A percentile compares a stretch with the other conserved stretches of the same genome.
Conservation (phyloP, 2,113 vertebrate genomes). For the Marcusenius ussheri region DNA sequence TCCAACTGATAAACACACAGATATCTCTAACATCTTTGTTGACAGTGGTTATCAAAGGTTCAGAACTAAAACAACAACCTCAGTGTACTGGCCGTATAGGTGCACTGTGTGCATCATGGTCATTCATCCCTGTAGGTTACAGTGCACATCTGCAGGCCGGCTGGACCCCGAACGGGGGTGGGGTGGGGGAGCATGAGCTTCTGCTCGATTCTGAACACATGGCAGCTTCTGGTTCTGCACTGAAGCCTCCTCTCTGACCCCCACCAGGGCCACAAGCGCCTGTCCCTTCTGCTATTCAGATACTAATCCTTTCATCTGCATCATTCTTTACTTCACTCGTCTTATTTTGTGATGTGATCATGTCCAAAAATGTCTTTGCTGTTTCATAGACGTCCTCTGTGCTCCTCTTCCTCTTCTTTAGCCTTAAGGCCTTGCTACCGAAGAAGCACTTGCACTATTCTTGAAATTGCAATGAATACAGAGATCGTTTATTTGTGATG, state of each 20-base stretch:
- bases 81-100: background rate
- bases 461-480: too few species aligned
- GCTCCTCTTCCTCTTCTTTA: too few species aligned
- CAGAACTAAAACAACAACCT: background rate
- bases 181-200: background rate
- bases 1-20: background rate
- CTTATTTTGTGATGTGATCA: background rate
- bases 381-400: background rate
- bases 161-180: background rate
- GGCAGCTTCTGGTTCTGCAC: background rate
- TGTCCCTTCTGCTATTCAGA: background rate
- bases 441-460: too few species aligned
- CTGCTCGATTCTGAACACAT: background rate
- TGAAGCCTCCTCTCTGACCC: background rate
- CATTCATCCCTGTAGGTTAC: background rate
- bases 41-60: background rate
- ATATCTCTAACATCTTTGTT: background rate
- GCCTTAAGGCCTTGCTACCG: too few species aligned
- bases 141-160: background rate
- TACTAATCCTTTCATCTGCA: background rate
- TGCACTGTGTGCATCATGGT: background rate
- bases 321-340: background rate
- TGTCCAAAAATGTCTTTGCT: background rate
- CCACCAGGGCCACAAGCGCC: background rate
- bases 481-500: background rate